These are phyloP conservation scores for Epinephelus moara DNA, from an alignment of 2,113 vertebrate species.

Conservation along the genomic window DNA sequence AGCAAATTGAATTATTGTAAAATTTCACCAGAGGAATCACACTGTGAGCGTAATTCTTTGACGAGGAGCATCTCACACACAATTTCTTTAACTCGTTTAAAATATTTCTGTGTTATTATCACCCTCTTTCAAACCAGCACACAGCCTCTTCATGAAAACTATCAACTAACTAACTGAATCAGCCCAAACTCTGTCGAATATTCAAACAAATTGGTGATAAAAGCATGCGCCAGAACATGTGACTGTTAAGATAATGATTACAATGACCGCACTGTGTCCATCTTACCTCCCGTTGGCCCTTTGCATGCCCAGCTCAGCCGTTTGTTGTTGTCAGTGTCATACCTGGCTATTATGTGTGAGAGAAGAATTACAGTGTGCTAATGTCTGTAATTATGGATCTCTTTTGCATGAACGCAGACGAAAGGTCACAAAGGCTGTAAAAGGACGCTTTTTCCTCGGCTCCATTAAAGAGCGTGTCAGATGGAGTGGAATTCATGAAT, in stretches of 20 bases:
- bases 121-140: too few species aligned
- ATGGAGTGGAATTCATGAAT: slow-evolving; percentile 4
- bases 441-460: not conserved
- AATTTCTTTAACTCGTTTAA: not conserved
- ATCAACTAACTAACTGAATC: slow-evolving; percentile 8
- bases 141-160: not conserved
- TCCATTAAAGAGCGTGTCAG: not conserved
- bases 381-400: slow-evolving; percentile 47
- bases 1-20: not conserved
- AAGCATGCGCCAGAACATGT: not conserved
- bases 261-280: slow-evolving; percentile 10
- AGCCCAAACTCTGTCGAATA: not conserved
- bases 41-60: not conserved
- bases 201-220: not conserved
- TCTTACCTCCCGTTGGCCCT: not conserved
- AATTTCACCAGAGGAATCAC: not conserved
- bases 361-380: slow-evolving; percentile 18
- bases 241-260: not conserved
- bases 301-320: not conserved
- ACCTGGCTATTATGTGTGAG: slow-evolving; percentile 40
- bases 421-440: not conserved
- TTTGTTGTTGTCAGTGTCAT: slow-evolving; percentile 10
- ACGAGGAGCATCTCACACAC: not conserved
- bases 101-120: too few species aligned
- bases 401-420: not conserved